Conservation (phyloP, 2,113 vertebrate species). For the Pterocles burchelli region DNA sequence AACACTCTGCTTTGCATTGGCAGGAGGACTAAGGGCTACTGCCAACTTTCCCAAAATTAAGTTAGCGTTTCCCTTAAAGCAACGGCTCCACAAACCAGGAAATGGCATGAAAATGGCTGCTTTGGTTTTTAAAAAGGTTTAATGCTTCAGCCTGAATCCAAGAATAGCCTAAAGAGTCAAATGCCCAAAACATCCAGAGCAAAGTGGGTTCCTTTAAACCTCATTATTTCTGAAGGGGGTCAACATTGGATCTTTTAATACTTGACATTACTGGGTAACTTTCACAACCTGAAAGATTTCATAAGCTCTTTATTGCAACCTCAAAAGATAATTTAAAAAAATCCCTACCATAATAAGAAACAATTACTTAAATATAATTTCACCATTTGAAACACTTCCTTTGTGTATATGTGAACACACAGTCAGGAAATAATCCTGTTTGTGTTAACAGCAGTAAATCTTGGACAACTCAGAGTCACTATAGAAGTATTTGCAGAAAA, state of each 20-base stretch:
- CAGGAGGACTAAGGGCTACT: constrained; percentile 16
- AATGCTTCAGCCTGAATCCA: background rate
- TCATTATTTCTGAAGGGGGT: background rate
- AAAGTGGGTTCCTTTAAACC: background rate
- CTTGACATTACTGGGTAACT: background rate
- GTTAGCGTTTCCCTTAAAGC: background rate
- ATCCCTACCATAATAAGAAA: background rate
- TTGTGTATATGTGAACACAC: background rate
- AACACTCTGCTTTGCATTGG: constrained; percentile 13
- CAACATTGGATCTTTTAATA: background rate
- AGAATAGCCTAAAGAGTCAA: background rate
- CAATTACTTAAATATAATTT: background rate
- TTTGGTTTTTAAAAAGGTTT: background rate
- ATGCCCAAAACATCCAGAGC: background rate
- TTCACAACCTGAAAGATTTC: background rate
- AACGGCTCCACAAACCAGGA: background rate
- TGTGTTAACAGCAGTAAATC: background rate
- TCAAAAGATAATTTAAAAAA: background rate
- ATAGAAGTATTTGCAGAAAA: background rate
- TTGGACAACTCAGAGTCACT: background rate
- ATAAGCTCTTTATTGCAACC: background rate
- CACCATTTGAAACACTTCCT: background rate
- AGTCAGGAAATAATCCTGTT: background rate
- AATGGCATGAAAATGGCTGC: background rate
- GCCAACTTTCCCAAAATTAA: background rate